These are phyloP conservation scores for Isurus oxyrinchus DNA, from an alignment of 2,113 vertebrate species.

Conservation along the genomic window DNA sequence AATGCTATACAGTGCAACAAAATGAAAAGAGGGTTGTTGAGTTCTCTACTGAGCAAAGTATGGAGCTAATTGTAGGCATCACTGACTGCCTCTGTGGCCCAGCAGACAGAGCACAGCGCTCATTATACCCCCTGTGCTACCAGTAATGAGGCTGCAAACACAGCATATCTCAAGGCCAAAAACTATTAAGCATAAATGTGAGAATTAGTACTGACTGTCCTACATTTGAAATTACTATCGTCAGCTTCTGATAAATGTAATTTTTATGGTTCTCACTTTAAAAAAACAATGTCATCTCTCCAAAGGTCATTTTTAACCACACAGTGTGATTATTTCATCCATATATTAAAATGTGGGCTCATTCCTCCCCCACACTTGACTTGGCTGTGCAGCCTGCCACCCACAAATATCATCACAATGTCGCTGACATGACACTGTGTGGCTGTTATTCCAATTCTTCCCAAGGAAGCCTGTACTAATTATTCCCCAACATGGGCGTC, in stretches of 20 bases:
- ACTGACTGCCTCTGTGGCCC: neutral
- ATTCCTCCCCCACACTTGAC: neutral
- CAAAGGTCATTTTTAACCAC: neutral
- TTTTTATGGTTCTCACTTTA: conserved; percentile 3
- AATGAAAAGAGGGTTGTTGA: neutral
- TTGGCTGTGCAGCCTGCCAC: neutral
- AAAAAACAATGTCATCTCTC: neutral
- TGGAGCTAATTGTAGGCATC: neutral
- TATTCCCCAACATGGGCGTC: neutral
- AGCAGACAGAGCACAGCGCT: neutral
- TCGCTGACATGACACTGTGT: neutral
- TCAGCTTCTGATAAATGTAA: conserved; percentile 1
- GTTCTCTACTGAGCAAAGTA: neutral
- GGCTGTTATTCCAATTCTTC: neutral
- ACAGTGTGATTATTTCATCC: neutral
- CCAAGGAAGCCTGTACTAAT: neutral
- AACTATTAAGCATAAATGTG: neutral
- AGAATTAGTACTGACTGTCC: neutral
- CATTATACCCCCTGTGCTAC: neutral
- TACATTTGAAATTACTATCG: neutral
- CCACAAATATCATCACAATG: neutral
- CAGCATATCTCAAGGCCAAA: neutral
- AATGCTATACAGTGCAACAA: neutral
- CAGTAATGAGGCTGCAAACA: neutral
- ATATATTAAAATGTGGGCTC: neutral